A percentile compares a stretch with the other conserved stretches of the same genome.
phyloP scores from a whole-genome alignment of 2,888 invertebrate genomes.

The Furcula furcula region DNA sequence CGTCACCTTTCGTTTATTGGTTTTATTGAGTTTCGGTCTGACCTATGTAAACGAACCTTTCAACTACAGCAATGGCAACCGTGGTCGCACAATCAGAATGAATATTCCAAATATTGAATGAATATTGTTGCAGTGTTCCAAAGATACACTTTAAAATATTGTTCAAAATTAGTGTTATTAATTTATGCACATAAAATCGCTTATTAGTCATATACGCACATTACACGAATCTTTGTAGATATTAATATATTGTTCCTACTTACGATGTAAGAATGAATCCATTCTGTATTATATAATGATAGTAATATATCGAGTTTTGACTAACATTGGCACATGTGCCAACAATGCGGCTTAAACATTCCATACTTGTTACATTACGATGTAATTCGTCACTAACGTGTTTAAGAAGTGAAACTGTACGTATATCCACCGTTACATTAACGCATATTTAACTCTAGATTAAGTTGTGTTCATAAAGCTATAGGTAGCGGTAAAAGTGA shows the following conservation, averaged over 20 bases:
- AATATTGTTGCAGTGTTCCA: no score
- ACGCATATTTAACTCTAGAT: conserved; percentile 11
- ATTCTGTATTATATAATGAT: conserved; percentile 2
- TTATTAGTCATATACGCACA: conserved; percentile 1
- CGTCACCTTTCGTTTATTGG: no score
- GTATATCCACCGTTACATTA: conserved; percentile 26
- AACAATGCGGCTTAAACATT: conserved; percentile 30
- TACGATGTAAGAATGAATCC: conserved; percentile 10
- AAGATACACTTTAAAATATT: background rate
- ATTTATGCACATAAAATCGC: background rate
- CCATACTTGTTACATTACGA: conserved; percentile 17
- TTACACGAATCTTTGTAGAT: conserved; percentile 14
- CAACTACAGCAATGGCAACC: no score
- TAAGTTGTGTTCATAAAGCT: no score
- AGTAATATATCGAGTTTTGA: conserved; percentile 13
- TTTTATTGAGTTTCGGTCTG: no score
- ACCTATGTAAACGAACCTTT: no score
- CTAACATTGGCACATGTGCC: conserved; percentile 15
- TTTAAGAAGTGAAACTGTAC: conserved; percentile 26
- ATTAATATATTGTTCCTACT: conserved; percentile 29
- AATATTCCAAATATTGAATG: no score
- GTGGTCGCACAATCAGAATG: no score
- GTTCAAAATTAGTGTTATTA: background rate
- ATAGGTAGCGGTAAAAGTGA: no score
- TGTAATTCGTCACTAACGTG: conserved; percentile 23